Evolutionary conservation across 2,888 invertebrate species (phyloP).

Genomic region (Caenorhabditis sp.): DNA sequence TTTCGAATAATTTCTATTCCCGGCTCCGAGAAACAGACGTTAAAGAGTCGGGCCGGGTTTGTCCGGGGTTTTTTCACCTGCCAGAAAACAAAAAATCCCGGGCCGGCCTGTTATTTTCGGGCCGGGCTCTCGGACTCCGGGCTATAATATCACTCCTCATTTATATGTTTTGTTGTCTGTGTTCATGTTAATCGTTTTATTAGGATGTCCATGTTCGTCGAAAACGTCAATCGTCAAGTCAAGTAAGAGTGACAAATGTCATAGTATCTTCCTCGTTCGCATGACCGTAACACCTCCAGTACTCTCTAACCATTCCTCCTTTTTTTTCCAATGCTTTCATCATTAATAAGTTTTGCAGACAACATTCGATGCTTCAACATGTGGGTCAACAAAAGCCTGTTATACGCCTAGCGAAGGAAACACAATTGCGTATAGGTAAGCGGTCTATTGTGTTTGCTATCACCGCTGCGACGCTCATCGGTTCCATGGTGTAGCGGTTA

Average conservation of each 20-base stretch:
- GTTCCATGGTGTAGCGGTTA: constrained; percentile 60
- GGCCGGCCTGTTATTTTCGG: no score
- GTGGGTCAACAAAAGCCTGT: constrained; percentile 24
- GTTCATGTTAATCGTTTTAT: not conserved
- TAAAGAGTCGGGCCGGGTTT: no score
- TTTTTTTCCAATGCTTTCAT: not conserved
- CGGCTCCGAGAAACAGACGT: no score
- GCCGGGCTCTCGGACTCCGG: no score
- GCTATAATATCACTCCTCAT: no score
- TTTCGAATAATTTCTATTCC: no score
- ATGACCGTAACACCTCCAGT: not conserved
- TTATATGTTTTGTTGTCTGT: no score
- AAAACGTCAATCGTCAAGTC: constrained; percentile 13
- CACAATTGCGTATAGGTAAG: constrained; percentile 28
- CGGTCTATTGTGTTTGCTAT: not conserved
- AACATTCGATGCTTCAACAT: constrained; percentile 26
- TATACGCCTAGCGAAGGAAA: constrained; percentile 7
- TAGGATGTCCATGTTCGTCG: not conserved
- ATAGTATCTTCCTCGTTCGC: no score
- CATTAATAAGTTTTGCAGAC: constrained; percentile 8
- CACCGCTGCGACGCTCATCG: not conserved
- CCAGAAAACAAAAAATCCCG: no score
- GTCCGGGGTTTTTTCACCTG: no score
- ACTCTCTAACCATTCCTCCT: not conserved
- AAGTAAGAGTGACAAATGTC: constrained; percentile 18